Base-by-base conservation (phyloP, 1,140 invertebrate species). In the Fopius arisanus region DNA sequence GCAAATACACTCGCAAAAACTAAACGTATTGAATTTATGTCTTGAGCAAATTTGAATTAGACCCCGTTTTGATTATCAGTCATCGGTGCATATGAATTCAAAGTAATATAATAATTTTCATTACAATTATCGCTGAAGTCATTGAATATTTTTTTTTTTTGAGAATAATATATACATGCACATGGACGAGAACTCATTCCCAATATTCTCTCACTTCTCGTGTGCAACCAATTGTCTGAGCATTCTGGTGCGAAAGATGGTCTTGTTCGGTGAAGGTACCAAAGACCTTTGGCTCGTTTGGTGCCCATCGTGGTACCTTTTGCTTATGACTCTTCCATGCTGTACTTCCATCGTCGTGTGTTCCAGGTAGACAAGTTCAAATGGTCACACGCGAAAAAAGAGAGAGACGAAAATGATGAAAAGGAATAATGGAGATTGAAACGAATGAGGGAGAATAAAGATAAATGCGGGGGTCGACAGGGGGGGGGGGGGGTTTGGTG, bases 221-320 rank as follows among this genome's bases (percentile, higher is more conserved):
- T 68, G 16, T 68, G 16, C 54, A 16, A n/a, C 48, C 43, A 48
- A 19, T 14, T 10, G 28, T 68, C 48, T 31, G 21, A 48, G 26
- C 68, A 70, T 70, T 70, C 68, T 43, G 43, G 29, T 16, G 31
- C 28, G 29, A 37, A 69, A 54, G 9, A 2, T 37, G 51, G 31
- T 33, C 69, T 70, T 63, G 51, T 63, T 59, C 69, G 41, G 33
- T 62, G 28, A 37, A 62, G 23, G 69, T 70, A 70, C 59, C 69
- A 70, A 70, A 51, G 69, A 70, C 51, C 69, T 63, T 33, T 59
- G 29, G 69, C 54, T 70, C 40, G 69, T 70, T 70, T 70, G 69
- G 51, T 40, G 28, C 54, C 19, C 31, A 26, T 16, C 62, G 69
- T 51, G 69, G 51, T 59, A 29, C 54, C 54, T 70, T 70, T 70